Conservation (phyloP, 1,140 invertebrate species). For the Amphibalanus amphitrite region DNA sequence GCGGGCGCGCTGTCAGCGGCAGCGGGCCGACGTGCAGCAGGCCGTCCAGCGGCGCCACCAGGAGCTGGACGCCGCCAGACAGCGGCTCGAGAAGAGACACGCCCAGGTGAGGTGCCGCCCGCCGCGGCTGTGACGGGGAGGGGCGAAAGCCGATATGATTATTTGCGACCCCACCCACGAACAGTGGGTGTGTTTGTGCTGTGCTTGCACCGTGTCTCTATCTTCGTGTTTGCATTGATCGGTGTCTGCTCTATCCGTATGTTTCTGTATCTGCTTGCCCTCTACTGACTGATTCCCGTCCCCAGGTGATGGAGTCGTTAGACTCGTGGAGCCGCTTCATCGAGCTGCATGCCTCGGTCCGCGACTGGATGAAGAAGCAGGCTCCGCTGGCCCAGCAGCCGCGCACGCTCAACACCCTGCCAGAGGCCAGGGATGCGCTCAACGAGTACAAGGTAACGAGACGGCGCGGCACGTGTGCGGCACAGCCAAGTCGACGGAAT, state of each 20-base stretch:
- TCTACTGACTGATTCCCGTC: conserved; percentile 13
- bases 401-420: conserved; percentile 52
- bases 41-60: background rate
- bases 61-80: background rate
- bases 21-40: background rate
- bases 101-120: conserved; percentile 61
- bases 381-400: conserved; percentile 55
- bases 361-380: conserved; percentile 66
- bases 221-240: too few species aligned
- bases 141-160: conserved; percentile 39
- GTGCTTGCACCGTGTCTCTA: too few species aligned
- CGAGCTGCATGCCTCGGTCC: conserved; percentile 56
- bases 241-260: too few species aligned
- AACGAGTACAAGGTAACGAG: conserved; percentile 64
- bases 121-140: conserved; percentile 55
- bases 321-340: conserved; percentile 76
- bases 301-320: conserved; percentile 59
- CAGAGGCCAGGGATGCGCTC: conserved; percentile 61
- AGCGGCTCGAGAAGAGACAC: background rate
- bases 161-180: too few species aligned
- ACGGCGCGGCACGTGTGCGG: too few species aligned
- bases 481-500: too few species aligned
- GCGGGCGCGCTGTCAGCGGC: too few species aligned
- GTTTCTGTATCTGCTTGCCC: too few species aligned
- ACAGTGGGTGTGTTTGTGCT: too few species aligned